These are phyloP conservation scores for Hirtodrosophila confusa DNA, from an alignment of 2,888 invertebrate species.

Conservation along the genomic window DNA sequence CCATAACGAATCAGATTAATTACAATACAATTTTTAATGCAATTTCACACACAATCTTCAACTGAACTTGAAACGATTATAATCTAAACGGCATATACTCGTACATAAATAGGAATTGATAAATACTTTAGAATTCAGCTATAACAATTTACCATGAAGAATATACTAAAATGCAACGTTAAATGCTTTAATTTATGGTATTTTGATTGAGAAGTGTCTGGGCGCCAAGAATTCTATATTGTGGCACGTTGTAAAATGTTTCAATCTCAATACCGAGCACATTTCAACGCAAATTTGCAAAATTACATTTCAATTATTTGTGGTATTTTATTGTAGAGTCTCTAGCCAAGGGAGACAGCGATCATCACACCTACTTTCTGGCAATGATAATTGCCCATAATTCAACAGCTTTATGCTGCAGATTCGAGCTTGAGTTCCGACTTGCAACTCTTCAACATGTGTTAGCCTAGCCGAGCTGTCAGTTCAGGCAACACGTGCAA, in stretches of 20 bases:
- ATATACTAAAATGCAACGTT: constrained; percentile 38
- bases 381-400: constrained; percentile 75
- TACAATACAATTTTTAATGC: constrained; percentile 28
- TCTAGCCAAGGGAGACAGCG: constrained; percentile 42
- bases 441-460: constrained; percentile 42
- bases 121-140: constrained; percentile 11
- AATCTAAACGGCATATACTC: not conserved
- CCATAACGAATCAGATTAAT: constrained; percentile 62
- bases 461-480: constrained; percentile 29
- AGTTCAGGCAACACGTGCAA: constrained; percentile 67
- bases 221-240: constrained; percentile 21
- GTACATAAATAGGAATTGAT: constrained; percentile 1
- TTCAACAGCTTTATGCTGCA: constrained; percentile 74
- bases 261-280: constrained; percentile 42
- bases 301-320: constrained; percentile 77
- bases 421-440: constrained; percentile 28
- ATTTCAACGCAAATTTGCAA: constrained; percentile 48
- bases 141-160: too few relatives aligned
- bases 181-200: constrained; percentile 56
- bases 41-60: constrained; percentile 52
- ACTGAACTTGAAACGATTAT: constrained; percentile 8
- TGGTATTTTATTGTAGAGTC: constrained; percentile 65
- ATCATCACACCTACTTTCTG: constrained; percentile 77
- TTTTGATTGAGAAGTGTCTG: constrained; percentile 57
- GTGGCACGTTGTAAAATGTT: constrained; percentile 46